phyloP scores from a whole-genome alignment of 2,797 vertebrate species.

The Oceanodroma leucorhoa region DNA sequence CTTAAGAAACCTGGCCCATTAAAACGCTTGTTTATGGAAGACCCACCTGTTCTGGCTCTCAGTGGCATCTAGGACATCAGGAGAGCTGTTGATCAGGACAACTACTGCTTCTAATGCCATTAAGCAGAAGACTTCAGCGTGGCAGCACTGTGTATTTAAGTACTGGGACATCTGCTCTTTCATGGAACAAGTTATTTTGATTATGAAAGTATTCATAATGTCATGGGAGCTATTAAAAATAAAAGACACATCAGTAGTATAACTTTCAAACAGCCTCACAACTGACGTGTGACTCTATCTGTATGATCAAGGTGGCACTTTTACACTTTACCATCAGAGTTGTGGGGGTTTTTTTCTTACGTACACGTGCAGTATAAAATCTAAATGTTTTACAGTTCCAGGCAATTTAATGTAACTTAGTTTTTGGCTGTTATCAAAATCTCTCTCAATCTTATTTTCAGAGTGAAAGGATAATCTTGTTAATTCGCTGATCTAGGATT shows the following conservation, averaged over 20 bases:
- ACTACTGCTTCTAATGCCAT: background rate
- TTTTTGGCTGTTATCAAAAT: background rate
- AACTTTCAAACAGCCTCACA: background rate
- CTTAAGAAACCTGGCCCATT: background rate
- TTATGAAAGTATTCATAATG: background rate
- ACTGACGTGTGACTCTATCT: background rate
- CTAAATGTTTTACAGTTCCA: background rate
- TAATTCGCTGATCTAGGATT: background rate
- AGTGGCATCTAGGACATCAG: background rate
- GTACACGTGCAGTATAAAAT: background rate
- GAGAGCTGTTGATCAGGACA: background rate
- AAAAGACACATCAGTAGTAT: background rate
- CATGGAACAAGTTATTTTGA: slow-evolving; percentile 11
- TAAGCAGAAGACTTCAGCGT: background rate
- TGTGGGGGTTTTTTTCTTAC: background rate
- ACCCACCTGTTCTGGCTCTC: background rate
- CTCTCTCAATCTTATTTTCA: slow-evolving; percentile 12
- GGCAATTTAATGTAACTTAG: background rate
- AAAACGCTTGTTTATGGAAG: background rate
- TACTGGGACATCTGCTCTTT: background rate
- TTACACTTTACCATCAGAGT: background rate
- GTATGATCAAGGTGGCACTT: background rate
- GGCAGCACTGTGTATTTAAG: background rate
- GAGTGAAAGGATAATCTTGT: slow-evolving; percentile 43
- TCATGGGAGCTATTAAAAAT: slow-evolving; percentile 1